Base-by-base conservation (phyloP, 2,113 vertebrate genomes). In the Miniopterus natalensis region DNA sequence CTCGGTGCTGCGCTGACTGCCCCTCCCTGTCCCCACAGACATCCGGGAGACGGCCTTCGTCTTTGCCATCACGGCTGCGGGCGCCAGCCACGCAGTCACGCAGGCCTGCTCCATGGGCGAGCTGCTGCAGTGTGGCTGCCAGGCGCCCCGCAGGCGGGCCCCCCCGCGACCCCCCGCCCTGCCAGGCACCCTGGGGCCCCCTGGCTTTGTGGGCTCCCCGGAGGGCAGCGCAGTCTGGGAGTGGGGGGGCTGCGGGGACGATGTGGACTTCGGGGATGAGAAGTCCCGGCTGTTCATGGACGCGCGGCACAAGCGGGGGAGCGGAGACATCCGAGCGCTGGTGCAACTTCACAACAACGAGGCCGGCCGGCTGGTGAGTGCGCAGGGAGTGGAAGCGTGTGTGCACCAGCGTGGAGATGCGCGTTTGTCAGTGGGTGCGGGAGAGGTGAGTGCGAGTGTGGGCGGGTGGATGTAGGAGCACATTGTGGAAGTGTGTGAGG, bases 31-130 rank as follows among this genome's bases (percentile, higher is more conserved):
- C 87, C 70, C 77, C 74, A 40, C 98, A 99, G 99, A 99, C 97
- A 99, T 99, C 96, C 99, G 99, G 70, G 99, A 99, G 98, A 99
- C 99, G 0, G 99, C 99, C 10, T 99, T 99, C 1, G 99, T 99
- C 90, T 99, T 99, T 0, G 99, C 99, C 68, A 99, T 99, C 80
- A 99, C 99, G 0, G 99, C 99, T 0, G 99, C 99, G 0, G 99
- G 99, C 0, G 99, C 99, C 96, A 99, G 99, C 90, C 99, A 99
- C 2, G 98, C 99, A 0, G 99, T 99, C 98, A 99, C 99, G 0
- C 99, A 99, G 98, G 99, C 99, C 97, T 99, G 99, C 98, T 99
- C 99, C 94, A 99, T 99, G 99, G 99, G 99, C 0, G 99, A 99
- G 96, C 98, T 99, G 88, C 97, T 99, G 98, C 99, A 99, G 98